phyloP scores from a whole-genome alignment of 2,888 invertebrate genomes.

The Scaptomyza cyrtandrae region DNA sequence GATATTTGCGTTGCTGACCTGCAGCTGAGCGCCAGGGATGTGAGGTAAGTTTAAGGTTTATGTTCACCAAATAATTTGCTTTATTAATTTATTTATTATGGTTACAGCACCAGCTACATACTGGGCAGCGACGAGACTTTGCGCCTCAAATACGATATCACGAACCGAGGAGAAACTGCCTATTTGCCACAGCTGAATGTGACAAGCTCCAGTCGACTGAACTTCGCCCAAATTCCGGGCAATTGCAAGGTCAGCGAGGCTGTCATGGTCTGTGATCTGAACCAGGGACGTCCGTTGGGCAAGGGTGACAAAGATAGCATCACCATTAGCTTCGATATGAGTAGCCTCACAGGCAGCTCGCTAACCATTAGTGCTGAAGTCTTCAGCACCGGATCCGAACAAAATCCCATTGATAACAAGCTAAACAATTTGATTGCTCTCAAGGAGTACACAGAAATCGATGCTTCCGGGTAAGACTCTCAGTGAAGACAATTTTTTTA shows the following conservation, averaged over 20 bases:
- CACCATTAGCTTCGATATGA: constrained; percentile 82
- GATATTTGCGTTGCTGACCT: constrained; percentile 84
- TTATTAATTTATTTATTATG: background rate
- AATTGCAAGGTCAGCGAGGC: constrained; percentile 76
- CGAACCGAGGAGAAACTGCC: constrained; percentile 85
- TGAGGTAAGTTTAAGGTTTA: constrained; percentile 61
- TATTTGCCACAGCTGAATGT: constrained; percentile 85
- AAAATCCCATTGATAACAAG: constrained; percentile 77
- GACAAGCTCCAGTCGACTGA: constrained; percentile 83
- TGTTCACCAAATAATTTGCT: background rate
- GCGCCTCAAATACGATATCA: constrained; percentile 81
- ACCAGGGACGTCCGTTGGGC: constrained; percentile 80
- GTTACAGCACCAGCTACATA: constrained; percentile 77
- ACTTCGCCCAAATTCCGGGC: constrained; percentile 82
- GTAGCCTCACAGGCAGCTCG: constrained; percentile 75
- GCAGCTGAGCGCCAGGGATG: constrained; percentile 73
- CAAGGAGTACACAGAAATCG: constrained; percentile 83
- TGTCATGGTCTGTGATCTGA: constrained; percentile 81
- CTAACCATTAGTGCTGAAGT: constrained; percentile 81
- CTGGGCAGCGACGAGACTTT: constrained; percentile 82
- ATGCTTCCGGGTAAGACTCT: constrained; percentile 81
- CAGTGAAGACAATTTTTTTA: too few relatives aligned
- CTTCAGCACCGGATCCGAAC: constrained; percentile 83
- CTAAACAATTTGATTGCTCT: constrained; percentile 74
- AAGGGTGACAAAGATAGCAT: constrained; percentile 75